phyloP scores from a whole-genome alignment of 2,113 vertebrate genomes.

The Pardalotus punctatus region DNA sequence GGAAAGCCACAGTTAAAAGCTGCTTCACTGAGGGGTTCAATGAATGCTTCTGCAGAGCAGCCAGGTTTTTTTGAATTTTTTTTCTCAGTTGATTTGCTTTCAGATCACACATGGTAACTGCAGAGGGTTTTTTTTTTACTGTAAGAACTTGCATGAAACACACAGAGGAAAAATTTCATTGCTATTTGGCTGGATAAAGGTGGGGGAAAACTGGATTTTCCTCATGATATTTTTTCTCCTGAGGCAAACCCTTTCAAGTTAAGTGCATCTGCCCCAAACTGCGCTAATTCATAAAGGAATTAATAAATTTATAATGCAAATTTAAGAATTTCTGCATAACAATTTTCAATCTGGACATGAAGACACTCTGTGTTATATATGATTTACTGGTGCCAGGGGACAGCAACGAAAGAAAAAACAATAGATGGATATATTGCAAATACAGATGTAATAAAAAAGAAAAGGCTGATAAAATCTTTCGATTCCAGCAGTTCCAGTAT shows the following conservation, averaged over 20 bases:
- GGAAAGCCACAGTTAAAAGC: background rate
- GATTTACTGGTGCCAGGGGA: background rate
- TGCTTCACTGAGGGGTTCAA: background rate
- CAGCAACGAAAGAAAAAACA: background rate
- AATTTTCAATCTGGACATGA: background rate
- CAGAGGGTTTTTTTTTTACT: background rate
- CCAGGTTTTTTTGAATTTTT: background rate
- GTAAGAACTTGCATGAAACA: background rate
- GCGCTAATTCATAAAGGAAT: background rate
- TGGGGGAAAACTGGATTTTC: background rate
- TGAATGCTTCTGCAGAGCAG: background rate
- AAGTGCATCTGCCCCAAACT: background rate
- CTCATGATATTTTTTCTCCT: background rate
- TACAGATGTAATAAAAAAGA: background rate
- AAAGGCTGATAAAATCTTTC: constrained; percentile 17
- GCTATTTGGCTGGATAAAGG: background rate
- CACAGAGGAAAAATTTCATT: background rate
- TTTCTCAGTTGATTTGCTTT: background rate
- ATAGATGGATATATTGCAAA: background rate
- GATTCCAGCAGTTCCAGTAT: background rate
- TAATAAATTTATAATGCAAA: background rate
- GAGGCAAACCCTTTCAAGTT: background rate
- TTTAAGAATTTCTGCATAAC: background rate
- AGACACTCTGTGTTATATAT: background rate
- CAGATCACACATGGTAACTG: background rate